Conservation (phyloP, 2,888 invertebrate genomes). For the Erebia ligea region DNA sequence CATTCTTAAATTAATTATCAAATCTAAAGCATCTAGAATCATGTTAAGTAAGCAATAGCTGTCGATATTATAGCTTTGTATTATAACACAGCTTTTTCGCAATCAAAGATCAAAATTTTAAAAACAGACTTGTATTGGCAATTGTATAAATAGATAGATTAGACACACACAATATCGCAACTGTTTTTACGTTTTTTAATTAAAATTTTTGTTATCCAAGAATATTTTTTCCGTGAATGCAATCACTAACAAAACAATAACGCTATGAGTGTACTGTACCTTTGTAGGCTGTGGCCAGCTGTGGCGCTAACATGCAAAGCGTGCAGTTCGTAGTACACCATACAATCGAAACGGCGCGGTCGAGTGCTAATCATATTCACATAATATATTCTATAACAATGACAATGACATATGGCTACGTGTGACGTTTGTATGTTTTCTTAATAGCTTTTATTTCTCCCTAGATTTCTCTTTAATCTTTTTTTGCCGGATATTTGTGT, state of each 20-base stretch:
- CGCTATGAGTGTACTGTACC: not conserved
- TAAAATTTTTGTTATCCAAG: no score
- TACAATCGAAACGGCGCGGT: conserved; percentile 3
- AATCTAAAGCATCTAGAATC: no score
- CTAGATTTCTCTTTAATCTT: conserved; percentile 17
- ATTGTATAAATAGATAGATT: no score
- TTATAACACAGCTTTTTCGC: not conserved
- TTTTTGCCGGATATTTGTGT: conserved; percentile 12
- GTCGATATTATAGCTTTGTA: no score
- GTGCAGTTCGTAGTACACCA: not conserved
- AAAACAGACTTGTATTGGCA: no score
- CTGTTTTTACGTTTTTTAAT: no score
- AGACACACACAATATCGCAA: no score
- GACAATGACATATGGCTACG: conserved; percentile 23
- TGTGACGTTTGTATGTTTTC: conserved; percentile 15
- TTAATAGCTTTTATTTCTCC: conserved; percentile 26
- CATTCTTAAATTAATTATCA: no score
- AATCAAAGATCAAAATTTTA: no score
- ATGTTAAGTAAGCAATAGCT: no score
- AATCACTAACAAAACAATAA: not conserved
- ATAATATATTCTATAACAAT: conserved; percentile 26
- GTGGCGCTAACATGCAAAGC: conserved; percentile 10
- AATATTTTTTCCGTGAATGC: not conserved
- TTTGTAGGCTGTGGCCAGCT: conserved; percentile 1
- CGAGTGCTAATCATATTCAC: conserved; percentile 31